Conservation (phyloP, 2,113 vertebrate species). For the Poeciliopsis occidentalis region DNA sequence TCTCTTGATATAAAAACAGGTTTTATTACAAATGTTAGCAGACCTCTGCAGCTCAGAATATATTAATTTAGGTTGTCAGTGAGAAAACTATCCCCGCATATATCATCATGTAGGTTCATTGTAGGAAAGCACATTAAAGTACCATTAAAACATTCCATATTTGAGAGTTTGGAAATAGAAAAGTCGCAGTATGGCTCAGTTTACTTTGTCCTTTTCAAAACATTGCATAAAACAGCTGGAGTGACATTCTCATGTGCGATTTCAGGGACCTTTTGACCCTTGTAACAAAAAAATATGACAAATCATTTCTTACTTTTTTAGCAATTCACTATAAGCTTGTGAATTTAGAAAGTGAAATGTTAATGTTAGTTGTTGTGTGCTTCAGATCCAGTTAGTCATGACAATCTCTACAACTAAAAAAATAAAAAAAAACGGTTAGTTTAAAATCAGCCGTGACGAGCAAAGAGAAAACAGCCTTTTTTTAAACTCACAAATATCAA, state of each 20-base stretch:
- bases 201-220: slow-evolving; percentile 3
- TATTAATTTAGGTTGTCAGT: neutral
- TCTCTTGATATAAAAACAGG: neutral
- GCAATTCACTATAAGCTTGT: neutral
- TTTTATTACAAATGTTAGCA: slow-evolving; percentile 10
- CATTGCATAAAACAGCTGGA: neutral
- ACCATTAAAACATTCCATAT: neutral
- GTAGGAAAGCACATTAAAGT: neutral
- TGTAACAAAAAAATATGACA: neutral
- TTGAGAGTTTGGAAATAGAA: slow-evolving; percentile 13
- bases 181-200: slow-evolving; percentile 2
- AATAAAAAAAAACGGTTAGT: no score
- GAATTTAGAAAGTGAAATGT: neutral
- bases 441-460: no score
- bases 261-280: neutral
- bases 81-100: neutral
- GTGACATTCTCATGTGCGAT: neutral
- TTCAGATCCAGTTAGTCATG: neutral
- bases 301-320: neutral
- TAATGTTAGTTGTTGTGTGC: neutral
- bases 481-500: neutral
- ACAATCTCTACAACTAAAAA: neutral
- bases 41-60: slow-evolving; percentile 12
- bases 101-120: neutral
- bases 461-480: neutral